phyloP scores from a whole-genome alignment of 2,113 vertebrate genomes.

The Muntiacus reevesi region DNA sequence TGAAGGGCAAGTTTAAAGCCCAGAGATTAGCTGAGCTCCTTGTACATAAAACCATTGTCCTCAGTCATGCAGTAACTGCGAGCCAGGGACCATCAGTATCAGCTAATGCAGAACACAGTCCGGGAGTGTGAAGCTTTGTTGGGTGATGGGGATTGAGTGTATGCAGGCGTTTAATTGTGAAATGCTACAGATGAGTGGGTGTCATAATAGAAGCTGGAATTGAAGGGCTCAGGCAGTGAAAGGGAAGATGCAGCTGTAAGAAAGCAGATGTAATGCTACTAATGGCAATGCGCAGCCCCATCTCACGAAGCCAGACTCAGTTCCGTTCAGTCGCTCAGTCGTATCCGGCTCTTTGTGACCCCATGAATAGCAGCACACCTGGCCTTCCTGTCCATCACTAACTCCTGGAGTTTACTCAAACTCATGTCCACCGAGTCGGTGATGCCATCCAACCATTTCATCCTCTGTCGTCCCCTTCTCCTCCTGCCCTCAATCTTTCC shows the following conservation, averaged over 20 bases:
- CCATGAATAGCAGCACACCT: neutral
- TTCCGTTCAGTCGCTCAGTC: rapidly evolving
- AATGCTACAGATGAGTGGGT: neutral
- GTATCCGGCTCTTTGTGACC: neutral
- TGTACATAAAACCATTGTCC: neutral
- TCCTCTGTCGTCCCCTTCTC: neutral
- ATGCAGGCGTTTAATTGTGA: neutral
- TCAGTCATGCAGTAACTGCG: neutral
- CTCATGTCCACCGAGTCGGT: rapidly evolving
- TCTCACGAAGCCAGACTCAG: neutral
- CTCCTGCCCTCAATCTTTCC: neutral
- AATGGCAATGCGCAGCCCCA: rapidly evolving
- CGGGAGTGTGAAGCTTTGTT: neutral
- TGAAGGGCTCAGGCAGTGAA: neutral
- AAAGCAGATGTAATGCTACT: neutral
- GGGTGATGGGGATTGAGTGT: neutral
- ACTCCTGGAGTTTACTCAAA: rapidly evolving
- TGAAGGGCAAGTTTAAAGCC: neutral
- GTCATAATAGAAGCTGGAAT: neutral
- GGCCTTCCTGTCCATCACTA: neutral
- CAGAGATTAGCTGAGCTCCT: neutral
- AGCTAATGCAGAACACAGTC: neutral
- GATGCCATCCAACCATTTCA: neutral
- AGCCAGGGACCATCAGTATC: neutral
- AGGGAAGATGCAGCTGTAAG: neutral